These are phyloP conservation scores for Chaetodon trifasciatus DNA, from an alignment of 2,797 vertebrate genomes.

Conservation along the genomic window DNA sequence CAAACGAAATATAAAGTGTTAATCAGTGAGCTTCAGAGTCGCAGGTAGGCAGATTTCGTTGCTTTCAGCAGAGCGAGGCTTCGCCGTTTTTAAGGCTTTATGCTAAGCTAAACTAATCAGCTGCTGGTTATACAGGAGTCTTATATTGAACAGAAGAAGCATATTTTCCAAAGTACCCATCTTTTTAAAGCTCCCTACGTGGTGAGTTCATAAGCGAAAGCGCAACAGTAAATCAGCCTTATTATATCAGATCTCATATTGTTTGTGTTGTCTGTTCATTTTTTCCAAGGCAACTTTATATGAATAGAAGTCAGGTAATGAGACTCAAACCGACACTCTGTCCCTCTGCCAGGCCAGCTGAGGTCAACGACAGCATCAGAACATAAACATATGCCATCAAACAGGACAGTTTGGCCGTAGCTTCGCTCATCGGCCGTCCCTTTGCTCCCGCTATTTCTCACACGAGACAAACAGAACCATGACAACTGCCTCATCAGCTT, in stretches of 20 bases:
- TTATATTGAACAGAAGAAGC: neutral
- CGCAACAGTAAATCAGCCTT: neutral
- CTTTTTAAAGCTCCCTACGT: neutral
- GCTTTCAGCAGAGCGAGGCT: neutral
- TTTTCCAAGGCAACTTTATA: neutral
- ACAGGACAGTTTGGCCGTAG: slow-evolving; percentile 23
- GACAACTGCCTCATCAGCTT: slow-evolving; percentile 77
- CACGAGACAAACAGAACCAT: slow-evolving; percentile 55
- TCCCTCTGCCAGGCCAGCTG: neutral
- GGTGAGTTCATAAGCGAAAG: slow-evolving; percentile 1
- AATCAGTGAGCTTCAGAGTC: no score
- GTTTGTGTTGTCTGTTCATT: slow-evolving; percentile 1
- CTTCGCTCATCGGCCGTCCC: slow-evolving; percentile 58
- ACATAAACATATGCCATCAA: slow-evolving; percentile 44
- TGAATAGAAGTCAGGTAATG: slow-evolving; percentile 17
- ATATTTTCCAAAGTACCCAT: neutral
- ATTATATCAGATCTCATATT: neutral
- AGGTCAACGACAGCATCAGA: slow-evolving; percentile 27
- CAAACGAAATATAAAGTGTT: no score
- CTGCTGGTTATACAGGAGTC: neutral
- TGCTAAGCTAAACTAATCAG: neutral
- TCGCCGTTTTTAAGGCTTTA: neutral
- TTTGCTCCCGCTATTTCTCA: slow-evolving; percentile 36
- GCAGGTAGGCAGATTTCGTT: neutral
- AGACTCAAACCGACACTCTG: slow-evolving; percentile 10